Evolutionary conservation across 2,797 vertebrate species (phyloP), one percentile per base, ranked within the genome.

Genomic region (Neoniphon sammara): DNA sequence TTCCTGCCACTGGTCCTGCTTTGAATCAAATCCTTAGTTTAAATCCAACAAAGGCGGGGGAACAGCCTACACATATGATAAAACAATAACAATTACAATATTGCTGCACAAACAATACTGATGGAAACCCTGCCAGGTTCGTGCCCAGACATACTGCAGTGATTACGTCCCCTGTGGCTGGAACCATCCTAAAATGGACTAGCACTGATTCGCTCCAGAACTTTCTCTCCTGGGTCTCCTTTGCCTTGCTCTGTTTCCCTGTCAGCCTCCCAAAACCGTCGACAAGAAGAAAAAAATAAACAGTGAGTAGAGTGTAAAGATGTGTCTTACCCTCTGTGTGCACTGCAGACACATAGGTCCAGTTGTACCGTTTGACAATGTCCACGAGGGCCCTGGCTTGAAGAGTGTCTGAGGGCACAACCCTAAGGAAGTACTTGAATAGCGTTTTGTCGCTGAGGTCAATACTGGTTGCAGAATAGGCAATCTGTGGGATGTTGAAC

Each of bases 401-500:
- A 46, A 97, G 96, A 0, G 96, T 96, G 59, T 99, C 98, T 0
- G 98, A 98, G 0, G 97, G 97, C 18, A 99, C 98, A 0, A 99
- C 98, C 81, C 98, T 94, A 92, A 99, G 97, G 92, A 99, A 99
- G 88, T 99, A 99, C 80, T 99, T 97, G 83, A 97, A 99, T 14
- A 98, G 78, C 0, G 97, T 98, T 90, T 99, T 99, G 87, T 99
- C 98, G 0, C 98, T 99, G 66, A 98, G 91, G 93, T 98, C 97
- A 86, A 98, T 98, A 70, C 97, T 98, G 64, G 97, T 99, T 55
- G 97, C 97, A 2, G 97, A 98, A 77, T 99, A 99, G 18, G 97
- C 97, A 56, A 98, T 99, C 93, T 99, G 98, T 47, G 98, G 98
- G 94, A 99, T 99, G 94, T 99, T 99, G 87, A 99, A 99, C 78